Base-by-base conservation (phyloP, 2,113 vertebrate species). In the Hippocampus abdominalis region DNA sequence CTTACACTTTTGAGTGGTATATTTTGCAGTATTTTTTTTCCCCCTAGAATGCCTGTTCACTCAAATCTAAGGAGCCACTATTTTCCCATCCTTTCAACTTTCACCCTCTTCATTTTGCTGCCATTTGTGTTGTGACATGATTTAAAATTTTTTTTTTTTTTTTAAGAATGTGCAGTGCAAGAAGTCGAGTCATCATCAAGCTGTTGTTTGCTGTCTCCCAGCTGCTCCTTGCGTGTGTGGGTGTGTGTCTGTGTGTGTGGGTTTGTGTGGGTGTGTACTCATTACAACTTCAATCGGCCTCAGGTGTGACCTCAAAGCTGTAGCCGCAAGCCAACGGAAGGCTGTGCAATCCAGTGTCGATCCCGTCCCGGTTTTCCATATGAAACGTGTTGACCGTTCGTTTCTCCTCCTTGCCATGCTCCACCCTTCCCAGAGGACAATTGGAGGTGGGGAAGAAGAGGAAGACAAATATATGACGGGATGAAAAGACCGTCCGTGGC, bases 401-500 rank as follows among this genome's bases (percentile, higher is more conserved):
- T 23, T 64, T n/a, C 66, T 73, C 10, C 8, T 71, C 46, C 44
- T 70, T 53, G 72, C 40, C 65, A 63, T 71, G 61, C 71, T 48
- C 0, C 5, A 66, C 48, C 36, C 36, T 44, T 79, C 82, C 84
- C 77, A 18, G 42, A 68, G 71, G 84, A 75, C 66, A 67, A 8
- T n/a, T 60, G 65, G 48, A 75, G 48, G 63, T 25, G 12, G 11
- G 27, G 49, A 66, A 66, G 64, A 40, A 54, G 29, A 74, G 73
- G 56, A 80, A 78, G 74, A 64, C 68, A 59, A 70, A 78, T 63
- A 77, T 64, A 61, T 54, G 73, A 85, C 56, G 75, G 75, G 78
- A 80, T 82, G 65, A 88, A 86, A 87, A 81, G 79, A 66, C 76
- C 75, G 81, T 72, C 76, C 81, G 76, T 84, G 81, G 78, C 81